Evolutionary conservation across 1,140 invertebrate species (phyloP), one percentile per base, ranked within the genome.

Genomic region (Schlechtendalia chinensis): DNA sequence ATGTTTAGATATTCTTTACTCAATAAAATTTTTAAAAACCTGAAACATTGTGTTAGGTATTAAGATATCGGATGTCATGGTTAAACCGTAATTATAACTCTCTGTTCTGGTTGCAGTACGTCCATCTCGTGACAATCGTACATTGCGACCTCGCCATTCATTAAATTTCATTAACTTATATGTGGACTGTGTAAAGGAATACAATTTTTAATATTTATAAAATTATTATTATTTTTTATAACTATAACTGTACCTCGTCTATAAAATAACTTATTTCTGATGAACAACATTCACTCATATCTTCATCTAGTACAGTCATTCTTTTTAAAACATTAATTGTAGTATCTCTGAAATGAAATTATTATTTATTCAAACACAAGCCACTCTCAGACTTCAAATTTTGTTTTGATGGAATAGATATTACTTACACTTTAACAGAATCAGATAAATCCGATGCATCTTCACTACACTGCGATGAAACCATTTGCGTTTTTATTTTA

Each of bases 1-100:
- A 11, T 63, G n/a, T n/a, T n/a, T n/a, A 65, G 5, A 54, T 56
- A 4, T 22, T 75, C 59, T 11, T 17, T 45, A 29, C 63, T 24
- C 50, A 53, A 53, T 10, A 58, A 59, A 29, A 27, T 17, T 63
- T 69, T 0, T 56, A 58, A 16, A 47, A 59, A 83, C 88, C 86
- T 89, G 87, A 82, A 93, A 91, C 56, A 90, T 83, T 82, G 90
- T 88, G 71, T 89, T 89, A 81, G 88, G 88, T 77, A 87, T 86
- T 56, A 93, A 84, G 54, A 89, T 88, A 82, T 88, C 88, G 83
- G 85, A 88, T 27, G 89, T 88, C 83, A 93, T 88, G 5, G 92
- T 89, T 58, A 93, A 86, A 5, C 91, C 92, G 85, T 94, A 91
- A 86, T 94, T 93, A 84, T 93, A 94, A 83, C 92, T 92, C 10